Base-by-base conservation (phyloP, 2,888 invertebrate genomes). In the Ptychoptera albimana region DNA sequence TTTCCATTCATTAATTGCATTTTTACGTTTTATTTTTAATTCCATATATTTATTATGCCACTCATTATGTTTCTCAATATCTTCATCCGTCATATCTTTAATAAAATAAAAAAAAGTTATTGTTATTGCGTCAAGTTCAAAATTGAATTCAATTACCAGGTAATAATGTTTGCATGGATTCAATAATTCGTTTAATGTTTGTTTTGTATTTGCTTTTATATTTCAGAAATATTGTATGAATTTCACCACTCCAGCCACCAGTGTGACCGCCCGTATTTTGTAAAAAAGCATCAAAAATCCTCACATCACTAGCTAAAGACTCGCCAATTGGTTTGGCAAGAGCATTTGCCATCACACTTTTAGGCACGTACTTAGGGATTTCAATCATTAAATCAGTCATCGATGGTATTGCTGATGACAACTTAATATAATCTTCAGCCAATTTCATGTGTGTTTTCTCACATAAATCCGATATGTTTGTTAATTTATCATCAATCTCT, bases 211-310 rank as follows among this genome's bases (percentile, higher is more conserved):
- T 63, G 9, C 49, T 51, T 45, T 58, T 56, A 11, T 55, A 49
- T 53, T 67, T 68, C 38, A 69, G 53, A 57, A 74, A 75, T 46
- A 70, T 57, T 40, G 67, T 67, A 53, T 76, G 74, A 50, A 73
- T 69, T 45, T 71, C 72, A 53, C 67, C 64, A 45, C 64, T 60
- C 75, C 75, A 76, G 12, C 74, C 73, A 43, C 73, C 73, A 46
- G 69, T 68, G 36, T 71, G 69, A 29, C 70, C 72, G 30, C 63
- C 62, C 50, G 61, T 70, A 42, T 57, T 60, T 44, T 56, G 58
- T 51, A 75, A 55, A 53, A 73, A 75, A 32, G 70, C 69, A 60
- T 73, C 68, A 55, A 71, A 72, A 39, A 67, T 56, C 57, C 69
- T 69, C 8, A 72, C 70, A 60, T 73, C 73, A 14, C 39, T 38